Conservation (phyloP, 1,140 invertebrate genomes). For the Eciton burchellii region DNA sequence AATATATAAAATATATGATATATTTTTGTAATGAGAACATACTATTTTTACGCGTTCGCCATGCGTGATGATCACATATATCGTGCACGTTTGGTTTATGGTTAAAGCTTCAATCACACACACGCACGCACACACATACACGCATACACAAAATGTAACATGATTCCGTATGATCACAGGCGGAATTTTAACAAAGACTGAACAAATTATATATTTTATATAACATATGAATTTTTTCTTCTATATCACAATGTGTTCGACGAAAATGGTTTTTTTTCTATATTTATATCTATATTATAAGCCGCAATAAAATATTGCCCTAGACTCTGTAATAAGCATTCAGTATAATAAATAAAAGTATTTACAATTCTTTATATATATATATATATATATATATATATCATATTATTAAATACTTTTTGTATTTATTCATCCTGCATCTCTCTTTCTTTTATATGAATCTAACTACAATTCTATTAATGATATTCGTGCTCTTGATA, state of each 20-base stretch:
- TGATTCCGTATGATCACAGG: slow-evolving; percentile 15
- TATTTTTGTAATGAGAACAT: slow-evolving; percentile 71
- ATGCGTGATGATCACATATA: not conserved
- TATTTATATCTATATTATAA: slow-evolving; percentile 34
- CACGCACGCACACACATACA: no score
- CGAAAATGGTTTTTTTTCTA: slow-evolving; percentile 29
- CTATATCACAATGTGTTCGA: slow-evolving; percentile 34
- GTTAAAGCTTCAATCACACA: not conserved
- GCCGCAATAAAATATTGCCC: slow-evolving; percentile 50
- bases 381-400: no score
- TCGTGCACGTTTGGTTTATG: not conserved
- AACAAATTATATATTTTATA: slow-evolving; percentile 65
- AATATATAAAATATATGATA: slow-evolving; percentile 60
- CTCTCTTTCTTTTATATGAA: not conserved
- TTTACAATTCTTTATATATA: slow-evolving; percentile 72
- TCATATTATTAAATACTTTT: slow-evolving; percentile 26
- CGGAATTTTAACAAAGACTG: slow-evolving; percentile 60
- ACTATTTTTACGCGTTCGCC: not conserved
- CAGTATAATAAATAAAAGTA: slow-evolving; percentile 71
- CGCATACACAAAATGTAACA: not conserved
- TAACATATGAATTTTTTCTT: slow-evolving; percentile 51
- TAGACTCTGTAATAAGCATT: slow-evolving; percentile 69
- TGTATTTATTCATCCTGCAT: not conserved
- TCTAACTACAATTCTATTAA: no score
- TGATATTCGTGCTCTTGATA: no score